These are phyloP conservation scores for Diacarnus erythraeanus DNA, from an alignment of 37 sponge, comb jelly and placozoan species.

Conservation along the genomic window DNA sequence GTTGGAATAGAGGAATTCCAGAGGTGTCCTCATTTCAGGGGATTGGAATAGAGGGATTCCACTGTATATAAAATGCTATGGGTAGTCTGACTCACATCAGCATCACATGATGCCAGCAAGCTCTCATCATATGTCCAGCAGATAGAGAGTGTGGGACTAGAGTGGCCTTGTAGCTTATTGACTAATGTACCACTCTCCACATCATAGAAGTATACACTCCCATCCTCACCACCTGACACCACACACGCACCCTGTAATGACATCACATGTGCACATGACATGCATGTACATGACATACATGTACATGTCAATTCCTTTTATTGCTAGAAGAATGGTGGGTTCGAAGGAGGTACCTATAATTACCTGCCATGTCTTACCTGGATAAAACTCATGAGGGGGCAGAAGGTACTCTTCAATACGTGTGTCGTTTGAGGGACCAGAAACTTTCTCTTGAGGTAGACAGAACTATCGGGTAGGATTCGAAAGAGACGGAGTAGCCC, in stretches of 20 bases:
- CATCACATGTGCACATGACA: neutral
- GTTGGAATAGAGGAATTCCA: no score
- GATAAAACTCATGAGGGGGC: conserved; percentile 91
- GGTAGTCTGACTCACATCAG: conserved; percentile 37
- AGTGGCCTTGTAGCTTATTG: conserved; percentile 86
- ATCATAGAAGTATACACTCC: conserved; percentile 84
- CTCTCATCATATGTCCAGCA: conserved; percentile 94
- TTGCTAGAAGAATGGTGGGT: neutral
- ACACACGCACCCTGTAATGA: conserved; percentile 64
- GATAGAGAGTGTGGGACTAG: conserved; percentile 76
- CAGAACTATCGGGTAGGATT: conserved; percentile 48
- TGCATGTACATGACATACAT: neutral
- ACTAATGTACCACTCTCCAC: conserved; percentile 71
- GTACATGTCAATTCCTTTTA: no score
- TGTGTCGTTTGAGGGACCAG: conserved; percentile 54
- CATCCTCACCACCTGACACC: conserved; percentile 88
- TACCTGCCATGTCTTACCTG: conserved; percentile 37
- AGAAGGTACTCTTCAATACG: conserved; percentile 80
- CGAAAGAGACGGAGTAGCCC: conserved; percentile 68
- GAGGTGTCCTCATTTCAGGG: no score
- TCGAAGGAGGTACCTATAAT: neutral
- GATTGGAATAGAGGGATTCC: no score
- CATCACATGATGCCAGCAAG: conserved; percentile 86
- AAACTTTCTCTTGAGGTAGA: conserved; percentile 78
- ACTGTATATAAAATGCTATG: no score